Evolutionary conservation across 1,140 invertebrate genomes (phyloP).

Genomic region (Drosophila kepulauana): DNA sequence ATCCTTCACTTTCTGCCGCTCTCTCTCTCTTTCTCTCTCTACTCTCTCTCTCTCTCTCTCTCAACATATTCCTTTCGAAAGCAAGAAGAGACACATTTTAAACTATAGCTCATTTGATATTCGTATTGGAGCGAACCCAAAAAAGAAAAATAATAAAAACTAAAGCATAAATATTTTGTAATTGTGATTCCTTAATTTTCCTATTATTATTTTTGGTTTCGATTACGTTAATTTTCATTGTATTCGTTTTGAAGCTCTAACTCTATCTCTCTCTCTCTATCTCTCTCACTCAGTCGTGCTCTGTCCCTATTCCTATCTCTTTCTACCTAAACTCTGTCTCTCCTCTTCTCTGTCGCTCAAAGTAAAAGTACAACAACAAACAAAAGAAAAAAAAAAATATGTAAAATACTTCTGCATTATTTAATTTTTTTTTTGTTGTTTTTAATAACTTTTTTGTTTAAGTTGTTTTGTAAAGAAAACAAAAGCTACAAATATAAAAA

Average conservation of each 20-base stretch:
- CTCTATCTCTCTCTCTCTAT: conserved; percentile 44
- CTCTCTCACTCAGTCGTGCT: conserved; percentile 34
- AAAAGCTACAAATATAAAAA: conserved; percentile 29
- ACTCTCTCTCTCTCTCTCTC: not conserved
- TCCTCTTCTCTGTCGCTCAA: conserved; percentile 23
- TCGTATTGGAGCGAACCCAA: conserved; percentile 5
- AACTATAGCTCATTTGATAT: conserved; percentile 37
- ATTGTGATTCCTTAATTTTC: conserved; percentile 14
- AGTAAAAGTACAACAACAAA: conserved; percentile 44
- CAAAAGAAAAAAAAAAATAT: conserved; percentile 31
- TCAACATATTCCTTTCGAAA: conserved; percentile 27
- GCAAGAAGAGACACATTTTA: conserved; percentile 37
- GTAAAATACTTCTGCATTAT: conserved; percentile 52
- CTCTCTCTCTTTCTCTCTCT: not conserved
- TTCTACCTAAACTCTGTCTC: conserved; percentile 16
- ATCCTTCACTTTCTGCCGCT: no score
- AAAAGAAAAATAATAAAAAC: conserved; percentile 16
- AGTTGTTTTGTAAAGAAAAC: conserved; percentile 28
- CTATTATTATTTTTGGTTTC: conserved; percentile 29
- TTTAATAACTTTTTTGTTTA: conserved; percentile 18
- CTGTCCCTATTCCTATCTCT: conserved; percentile 36
- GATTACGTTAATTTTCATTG: conserved; percentile 56
- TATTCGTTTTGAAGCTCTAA: conserved; percentile 59
- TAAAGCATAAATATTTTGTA: conserved; percentile 1
- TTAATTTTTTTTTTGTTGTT: conserved; percentile 38